Conservation (phyloP, 2,888 invertebrate species). For the Euphydryas editha region DNA sequence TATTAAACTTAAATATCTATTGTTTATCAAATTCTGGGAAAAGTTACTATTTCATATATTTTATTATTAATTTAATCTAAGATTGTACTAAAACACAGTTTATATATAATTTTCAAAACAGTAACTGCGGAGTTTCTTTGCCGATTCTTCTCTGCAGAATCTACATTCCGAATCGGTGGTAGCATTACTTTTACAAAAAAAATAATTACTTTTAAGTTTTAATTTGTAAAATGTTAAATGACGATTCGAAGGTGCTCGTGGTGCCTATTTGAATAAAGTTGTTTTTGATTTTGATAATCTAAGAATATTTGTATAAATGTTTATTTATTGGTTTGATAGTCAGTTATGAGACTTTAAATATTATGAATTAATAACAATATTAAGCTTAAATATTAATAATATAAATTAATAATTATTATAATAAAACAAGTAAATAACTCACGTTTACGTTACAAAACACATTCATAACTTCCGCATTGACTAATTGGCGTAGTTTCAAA, state of each 20-base stretch:
- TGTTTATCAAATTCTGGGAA: neutral
- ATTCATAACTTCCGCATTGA: conserved; percentile 18
- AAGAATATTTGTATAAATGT: too few relatives aligned
- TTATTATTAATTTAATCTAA: neutral
- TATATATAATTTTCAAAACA: neutral
- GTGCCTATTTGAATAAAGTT: too few relatives aligned
- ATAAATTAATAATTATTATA: too few relatives aligned
- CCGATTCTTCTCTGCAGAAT: neutral
- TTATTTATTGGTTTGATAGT: too few relatives aligned
- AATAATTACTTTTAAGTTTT: too few relatives aligned
- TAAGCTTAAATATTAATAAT: too few relatives aligned
- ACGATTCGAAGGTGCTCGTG: too few relatives aligned
- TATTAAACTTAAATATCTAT: neutral
- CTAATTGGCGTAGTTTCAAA: conserved; percentile 12
- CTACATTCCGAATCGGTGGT: conserved; percentile 1
- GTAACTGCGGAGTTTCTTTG: neutral
- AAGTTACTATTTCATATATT: neutral
- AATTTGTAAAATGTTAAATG: too few relatives aligned
- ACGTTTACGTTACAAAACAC: neutral
- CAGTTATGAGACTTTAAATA: too few relatives aligned
- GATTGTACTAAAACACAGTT: neutral
- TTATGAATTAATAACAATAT: too few relatives aligned
- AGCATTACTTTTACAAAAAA: neutral
- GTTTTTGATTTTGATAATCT: too few relatives aligned
- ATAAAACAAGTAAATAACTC: too few relatives aligned